Evolutionary conservation across 30 jellyfish, hydroid and myxozoan genomes (phyloP), one percentile per base, ranked within the genome.

Genomic region (Hydractinia symbiolongicarpus): DNA sequence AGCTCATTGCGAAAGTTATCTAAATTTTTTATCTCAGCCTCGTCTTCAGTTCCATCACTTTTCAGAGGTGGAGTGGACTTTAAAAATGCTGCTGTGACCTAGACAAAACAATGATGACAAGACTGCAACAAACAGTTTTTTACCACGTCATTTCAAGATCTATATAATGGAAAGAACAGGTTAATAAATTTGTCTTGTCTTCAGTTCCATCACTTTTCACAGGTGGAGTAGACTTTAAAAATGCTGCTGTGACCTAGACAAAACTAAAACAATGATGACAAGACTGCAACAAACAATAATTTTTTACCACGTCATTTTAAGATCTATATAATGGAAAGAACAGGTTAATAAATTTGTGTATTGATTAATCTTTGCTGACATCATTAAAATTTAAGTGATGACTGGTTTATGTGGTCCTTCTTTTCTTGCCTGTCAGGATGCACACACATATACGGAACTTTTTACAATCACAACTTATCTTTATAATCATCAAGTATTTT

Each of bases 61-160:
- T 82, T 88, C 66, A 77, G 62, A 5, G 93, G 93, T 15, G 89
- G 96, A 54, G 55, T 55, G 11, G 82, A 9, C 15, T 52, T 44
- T 30, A 77, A 66, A 73, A 88, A 88, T 54, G 52, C 84, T 14
- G 80, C 89, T 86, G 83, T 88, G 7, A 84, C 96, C 96, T 88
- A 52, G 20, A 69, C n/a, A 7, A 17, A 72, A n/a, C 50, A 68
- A 20, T 11, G 54, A 20, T 68, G n/a, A 68, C 20, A 30, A 50
- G 61, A 50, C 19, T 11, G 19, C 16, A 10, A 21, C 13, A 40
- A 55, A 58, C 56, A 54, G 9, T 54, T 51, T 51, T 76, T 52
- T 14, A 14, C 19, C 13, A n/a, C 72, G 14, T 72, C 15, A 7
- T 53, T 15, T 54, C 73, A 10, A 5, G 16, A 30, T 30, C 44